phyloP scores from a whole-genome alignment of 1,140 invertebrate species.

The Ectropis grisescens region DNA sequence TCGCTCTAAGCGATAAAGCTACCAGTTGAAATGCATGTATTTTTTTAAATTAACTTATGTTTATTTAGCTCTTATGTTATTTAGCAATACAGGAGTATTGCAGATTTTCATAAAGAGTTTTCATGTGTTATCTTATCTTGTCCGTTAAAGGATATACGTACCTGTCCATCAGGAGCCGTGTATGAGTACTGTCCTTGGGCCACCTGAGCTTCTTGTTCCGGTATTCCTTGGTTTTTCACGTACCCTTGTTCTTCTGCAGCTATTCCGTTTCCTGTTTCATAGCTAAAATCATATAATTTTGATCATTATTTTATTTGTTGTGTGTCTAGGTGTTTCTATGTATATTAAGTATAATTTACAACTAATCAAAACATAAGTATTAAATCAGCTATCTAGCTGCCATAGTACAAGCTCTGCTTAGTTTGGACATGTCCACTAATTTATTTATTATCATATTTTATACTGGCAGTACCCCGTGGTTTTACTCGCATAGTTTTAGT shows the following conservation, averaged over 20 bases:
- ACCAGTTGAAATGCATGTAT: no score
- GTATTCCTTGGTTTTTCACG: slow-evolving; percentile 64
- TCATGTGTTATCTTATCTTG: no score
- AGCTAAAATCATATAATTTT: slow-evolving; percentile 54
- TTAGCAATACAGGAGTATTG: no score
- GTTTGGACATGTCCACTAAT: neutral
- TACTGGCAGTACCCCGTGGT: no score
- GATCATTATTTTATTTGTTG: neutral
- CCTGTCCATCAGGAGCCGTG: slow-evolving; percentile 79
- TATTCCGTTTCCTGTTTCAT: slow-evolving; percentile 75
- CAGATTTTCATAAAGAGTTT: no score
- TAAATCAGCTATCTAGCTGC: no score
- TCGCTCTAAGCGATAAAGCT: no score
- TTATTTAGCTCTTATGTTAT: no score
- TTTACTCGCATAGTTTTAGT: no score
- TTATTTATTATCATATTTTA: neutral
- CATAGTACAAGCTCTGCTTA: no score
- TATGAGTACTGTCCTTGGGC: slow-evolving; percentile 77
- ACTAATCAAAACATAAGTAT: neutral
- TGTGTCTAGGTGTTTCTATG: no score
- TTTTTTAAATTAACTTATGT: no score
- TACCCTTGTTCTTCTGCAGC: slow-evolving; percentile 69
- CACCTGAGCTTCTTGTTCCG: slow-evolving; percentile 67
- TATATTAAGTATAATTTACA: neutral
- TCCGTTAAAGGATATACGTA: slow-evolving; percentile 20